Evolutionary conservation across 1,140 invertebrate genomes (phyloP).

Genomic region (Trichonephila clavata): DNA sequence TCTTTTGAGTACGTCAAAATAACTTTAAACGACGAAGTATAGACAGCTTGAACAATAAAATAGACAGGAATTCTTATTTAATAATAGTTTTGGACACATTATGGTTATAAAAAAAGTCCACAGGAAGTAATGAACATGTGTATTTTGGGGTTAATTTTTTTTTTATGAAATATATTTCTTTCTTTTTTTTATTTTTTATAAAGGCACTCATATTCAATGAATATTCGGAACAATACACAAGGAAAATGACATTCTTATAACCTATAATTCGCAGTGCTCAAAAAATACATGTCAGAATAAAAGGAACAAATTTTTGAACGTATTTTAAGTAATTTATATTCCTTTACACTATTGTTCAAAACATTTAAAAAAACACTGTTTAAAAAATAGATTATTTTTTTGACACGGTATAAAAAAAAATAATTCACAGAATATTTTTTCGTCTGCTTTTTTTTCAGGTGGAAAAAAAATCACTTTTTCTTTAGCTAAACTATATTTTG

Average conservation of each 20-base stretch:
- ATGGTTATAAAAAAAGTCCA: not conserved
- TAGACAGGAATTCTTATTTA: not conserved
- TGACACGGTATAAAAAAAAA: too few species aligned
- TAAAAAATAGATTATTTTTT: too few species aligned
- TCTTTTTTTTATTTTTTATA: not conserved
- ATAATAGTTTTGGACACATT: not conserved
- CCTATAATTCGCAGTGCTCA: not conserved
- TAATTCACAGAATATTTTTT: too few species aligned
- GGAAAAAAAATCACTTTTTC: too few species aligned
- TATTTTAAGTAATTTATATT: too few species aligned
- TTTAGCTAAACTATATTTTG: too few species aligned
- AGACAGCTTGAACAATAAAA: not conserved
- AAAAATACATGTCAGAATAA: not conserved
- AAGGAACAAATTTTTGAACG: too few species aligned
- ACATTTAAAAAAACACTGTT: too few species aligned
- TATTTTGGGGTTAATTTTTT: not conserved
- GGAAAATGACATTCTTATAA: not conserved
- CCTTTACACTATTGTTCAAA: too few species aligned
- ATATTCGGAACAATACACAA: not conserved
- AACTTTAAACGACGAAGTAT: not conserved
- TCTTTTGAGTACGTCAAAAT: not conserved
- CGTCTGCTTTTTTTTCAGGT: too few species aligned
- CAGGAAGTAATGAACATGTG: not conserved
- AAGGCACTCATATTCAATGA: not conserved
- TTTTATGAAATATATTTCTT: not conserved